Evolutionary conservation across 1,140 invertebrate species (phyloP).

Genomic region (Idris sp.): DNA sequence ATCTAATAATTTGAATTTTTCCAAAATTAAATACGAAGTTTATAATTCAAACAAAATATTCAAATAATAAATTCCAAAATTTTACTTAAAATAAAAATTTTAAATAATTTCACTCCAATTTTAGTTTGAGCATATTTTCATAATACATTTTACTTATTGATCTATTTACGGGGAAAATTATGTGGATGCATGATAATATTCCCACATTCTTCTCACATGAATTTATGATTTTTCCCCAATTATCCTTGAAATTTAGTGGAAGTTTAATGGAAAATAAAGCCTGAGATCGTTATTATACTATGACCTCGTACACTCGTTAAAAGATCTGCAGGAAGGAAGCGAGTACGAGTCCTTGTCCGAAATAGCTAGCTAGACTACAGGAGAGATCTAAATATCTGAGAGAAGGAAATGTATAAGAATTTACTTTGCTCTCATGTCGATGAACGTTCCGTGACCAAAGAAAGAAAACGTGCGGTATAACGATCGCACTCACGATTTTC

Average conservation of each 20-base stretch:
- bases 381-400: conserved; percentile 58
- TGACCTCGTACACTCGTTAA: conserved; percentile 51
- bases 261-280: conserved; percentile 40
- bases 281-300: conserved; percentile 60
- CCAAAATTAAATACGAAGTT: no score
- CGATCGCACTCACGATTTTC: background rate
- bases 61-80: no score
- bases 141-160: no score
- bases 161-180: no score
- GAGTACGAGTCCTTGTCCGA: conserved; percentile 65
- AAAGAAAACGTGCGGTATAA: conserved; percentile 15
- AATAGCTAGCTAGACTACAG: conserved; percentile 49
- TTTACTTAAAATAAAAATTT: no score
- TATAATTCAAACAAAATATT: no score
- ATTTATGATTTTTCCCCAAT: conserved; percentile 13
- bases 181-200: no score
- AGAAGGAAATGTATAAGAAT: conserved; percentile 31
- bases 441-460: conserved; percentile 6
- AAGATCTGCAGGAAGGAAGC: conserved; percentile 61
- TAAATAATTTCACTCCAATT: no score
- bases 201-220: conserved; percentile 13
- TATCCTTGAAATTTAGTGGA: conserved; percentile 30
- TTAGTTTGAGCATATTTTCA: no score
- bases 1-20: no score
- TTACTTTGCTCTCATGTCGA: conserved; percentile 35